These are phyloP conservation scores for Gobiocypris rarus DNA, from an alignment of 2,113 vertebrate genomes.

Conservation along the genomic window DNA sequence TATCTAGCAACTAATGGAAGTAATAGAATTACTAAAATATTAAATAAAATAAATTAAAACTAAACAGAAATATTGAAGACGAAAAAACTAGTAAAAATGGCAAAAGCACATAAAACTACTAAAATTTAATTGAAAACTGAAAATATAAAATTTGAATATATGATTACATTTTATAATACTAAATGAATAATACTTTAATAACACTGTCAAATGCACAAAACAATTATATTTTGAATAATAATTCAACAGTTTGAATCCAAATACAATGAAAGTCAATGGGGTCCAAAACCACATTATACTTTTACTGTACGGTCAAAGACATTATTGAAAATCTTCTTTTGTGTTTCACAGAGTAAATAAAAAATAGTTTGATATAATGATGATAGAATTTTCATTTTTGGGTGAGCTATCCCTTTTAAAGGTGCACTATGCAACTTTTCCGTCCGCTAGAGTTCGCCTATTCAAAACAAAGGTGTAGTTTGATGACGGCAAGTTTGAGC, in stretches of 20 bases:
- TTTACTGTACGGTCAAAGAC: neutral
- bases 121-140: no score
- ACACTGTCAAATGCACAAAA: neutral
- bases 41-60: neutral
- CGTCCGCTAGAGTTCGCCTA: no score
- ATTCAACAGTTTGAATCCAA: neutral
- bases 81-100: neutral
- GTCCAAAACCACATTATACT: neutral
- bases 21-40: neutral
- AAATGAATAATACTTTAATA: neutral
- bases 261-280: neutral
- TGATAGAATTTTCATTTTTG: neutral
- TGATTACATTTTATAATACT: neutral
- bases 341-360: neutral
- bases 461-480: no score
- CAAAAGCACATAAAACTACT: no score
- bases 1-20: neutral
- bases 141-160: neutral
- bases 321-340: neutral
- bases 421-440: no score
- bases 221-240: neutral
- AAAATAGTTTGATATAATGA: neutral
- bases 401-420: neutral
- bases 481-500: no score
- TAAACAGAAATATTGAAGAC: neutral